Base-by-base conservation (phyloP, 2,113 vertebrate species). In the Pardalotus punctatus region DNA sequence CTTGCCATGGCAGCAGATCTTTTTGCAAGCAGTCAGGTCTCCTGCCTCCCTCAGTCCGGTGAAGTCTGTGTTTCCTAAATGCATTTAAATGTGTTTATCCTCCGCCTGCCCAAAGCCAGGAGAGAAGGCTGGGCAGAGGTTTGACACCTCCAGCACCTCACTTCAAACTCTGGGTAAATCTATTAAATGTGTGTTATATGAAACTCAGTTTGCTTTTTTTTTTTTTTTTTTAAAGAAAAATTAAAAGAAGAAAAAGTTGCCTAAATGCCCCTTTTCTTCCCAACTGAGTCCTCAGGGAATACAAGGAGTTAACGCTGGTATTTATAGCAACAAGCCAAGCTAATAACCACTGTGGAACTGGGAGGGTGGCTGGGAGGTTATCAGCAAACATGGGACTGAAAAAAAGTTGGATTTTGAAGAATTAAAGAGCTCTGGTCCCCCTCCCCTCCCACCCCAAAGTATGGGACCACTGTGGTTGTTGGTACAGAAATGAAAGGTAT, bases 321-420 rank as follows among this genome's bases (percentile, higher is more conserved):
- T 97, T 97, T 96, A 93, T 96, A 95, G 90, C 79, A 91, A 79
- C 86, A 86, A 84, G 80, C 90, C 74, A 42, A 77, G 88, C 97
- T 97, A 93, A 96, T 96, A 97, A 95, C 69, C 86, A 93, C 90
- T 65, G 51, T 2, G 23, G 93, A 85, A 84, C 86, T 88, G 73
- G 82, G 85, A 90, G 79, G 87, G 93, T 15, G 8, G 45, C 24
- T 62, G 71, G 33, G 82, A 96, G 94, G 91, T 96, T 95, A 97
- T 96, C 93, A 93, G 93, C 76, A 82, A 89, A 81, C 43, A 65
- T 1, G 9, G 71, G 81, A 81, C 84, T 25, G 36, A 12, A 47
- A 40, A 56, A 54, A 47, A 74, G 29, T 33, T 57, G 40, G 7
- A 35, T 88, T 97, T 94, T 89, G 43, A 93, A 92, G 91, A 88